These are phyloP conservation scores for Phrynocephalus versicolor DNA, from an alignment of 2,113 vertebrate species.

Conservation along the genomic window DNA sequence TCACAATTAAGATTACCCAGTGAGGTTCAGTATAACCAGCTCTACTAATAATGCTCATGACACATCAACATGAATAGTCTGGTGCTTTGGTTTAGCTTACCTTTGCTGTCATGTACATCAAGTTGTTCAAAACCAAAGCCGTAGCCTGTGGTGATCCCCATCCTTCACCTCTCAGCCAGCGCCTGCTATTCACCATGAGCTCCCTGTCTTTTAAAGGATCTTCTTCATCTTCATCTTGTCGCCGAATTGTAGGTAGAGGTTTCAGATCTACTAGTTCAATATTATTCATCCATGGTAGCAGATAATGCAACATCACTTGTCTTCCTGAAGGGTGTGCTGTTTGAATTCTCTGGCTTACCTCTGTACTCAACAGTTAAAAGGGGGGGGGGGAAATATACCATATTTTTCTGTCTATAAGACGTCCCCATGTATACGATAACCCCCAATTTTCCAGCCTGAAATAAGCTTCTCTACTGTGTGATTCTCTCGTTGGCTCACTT, in stretches of 20 bases:
- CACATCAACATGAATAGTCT: not conserved
- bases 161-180: constrained; percentile 94
- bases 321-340: constrained; percentile 94
- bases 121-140: constrained; percentile 97
- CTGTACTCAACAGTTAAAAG: constrained; percentile 69
- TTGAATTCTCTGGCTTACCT: constrained; percentile 98
- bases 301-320: constrained; percentile 97
- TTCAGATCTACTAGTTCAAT: constrained; percentile 94
- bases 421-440: too few species aligned
- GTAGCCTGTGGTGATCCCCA: constrained; percentile 98
- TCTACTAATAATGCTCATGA: not conserved
- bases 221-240: constrained; percentile 89
- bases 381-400: too few species aligned
- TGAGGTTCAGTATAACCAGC: not conserved
- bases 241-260: constrained; percentile 79
- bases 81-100: constrained; percentile 64
- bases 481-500: too few species aligned
- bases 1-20: not conserved
- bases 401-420: too few species aligned
- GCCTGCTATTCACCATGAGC: constrained; percentile 93
- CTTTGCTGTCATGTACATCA: constrained; percentile 99
- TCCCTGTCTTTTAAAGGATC: constrained; percentile 86
- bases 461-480: too few species aligned
- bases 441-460: too few species aligned
- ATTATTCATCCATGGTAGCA: constrained; percentile 99